These are phyloP conservation scores for Drosophila nasuta DNA, from an alignment of 1,140 invertebrate species.

Conservation along the genomic window DNA sequence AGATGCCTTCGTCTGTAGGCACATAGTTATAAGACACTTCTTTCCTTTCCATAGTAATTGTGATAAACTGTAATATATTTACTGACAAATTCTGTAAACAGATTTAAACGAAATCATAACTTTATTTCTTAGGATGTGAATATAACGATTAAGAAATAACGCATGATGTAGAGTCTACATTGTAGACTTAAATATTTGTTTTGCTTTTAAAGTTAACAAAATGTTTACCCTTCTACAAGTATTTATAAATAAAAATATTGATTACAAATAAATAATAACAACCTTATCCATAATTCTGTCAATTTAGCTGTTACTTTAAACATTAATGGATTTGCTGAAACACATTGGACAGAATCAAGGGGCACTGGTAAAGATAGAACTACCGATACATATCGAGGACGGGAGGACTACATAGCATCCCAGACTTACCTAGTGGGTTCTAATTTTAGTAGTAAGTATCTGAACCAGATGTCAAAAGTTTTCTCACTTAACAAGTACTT, in stretches of 20 bases:
- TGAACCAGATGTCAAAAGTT: conserved; percentile 86
- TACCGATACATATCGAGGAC: conserved; percentile 45
- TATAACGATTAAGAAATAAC: no score
- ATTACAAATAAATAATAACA: background rate
- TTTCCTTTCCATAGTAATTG: no score
- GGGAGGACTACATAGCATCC: conserved; percentile 78
- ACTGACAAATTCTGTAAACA: no score
- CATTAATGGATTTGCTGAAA: conserved; percentile 72
- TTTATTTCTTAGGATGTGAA: no score
- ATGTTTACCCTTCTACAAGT: background rate
- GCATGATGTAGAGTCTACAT: no score
- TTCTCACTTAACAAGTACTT: conserved; percentile 4
- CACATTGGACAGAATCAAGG: conserved; percentile 58
- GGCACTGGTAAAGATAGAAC: conserved; percentile 15
- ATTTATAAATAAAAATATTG: background rate
- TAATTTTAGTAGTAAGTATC: conserved; percentile 52
- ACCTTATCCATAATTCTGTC: background rate
- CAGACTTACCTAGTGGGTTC: conserved; percentile 73
- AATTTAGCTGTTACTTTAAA: conserved; percentile 61
- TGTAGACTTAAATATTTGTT: no score
- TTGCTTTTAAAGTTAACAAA: background rate
- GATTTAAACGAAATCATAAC: no score
- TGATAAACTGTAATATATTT: no score
- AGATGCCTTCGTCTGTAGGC: no score
- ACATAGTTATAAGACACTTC: no score